Evolutionary conservation across 1,140 invertebrate species (phyloP), one percentile per base, ranked within the genome.

Genomic region (Drosophila orena): DNA sequence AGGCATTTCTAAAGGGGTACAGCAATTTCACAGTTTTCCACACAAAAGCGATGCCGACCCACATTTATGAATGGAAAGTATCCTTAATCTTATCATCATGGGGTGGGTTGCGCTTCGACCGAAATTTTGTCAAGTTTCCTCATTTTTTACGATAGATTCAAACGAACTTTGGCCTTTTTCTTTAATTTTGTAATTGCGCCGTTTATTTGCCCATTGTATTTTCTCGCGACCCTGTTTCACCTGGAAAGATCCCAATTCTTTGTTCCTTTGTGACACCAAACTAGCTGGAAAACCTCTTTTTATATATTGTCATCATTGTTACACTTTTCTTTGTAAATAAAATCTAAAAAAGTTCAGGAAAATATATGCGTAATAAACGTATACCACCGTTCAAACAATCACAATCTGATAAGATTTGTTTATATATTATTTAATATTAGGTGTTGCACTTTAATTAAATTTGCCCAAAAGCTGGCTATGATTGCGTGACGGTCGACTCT

Each of bases 151-250:
- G 20, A 72, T 47, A 72, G 68, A 73, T 72, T 54, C 46, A 49
- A 61, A 55, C 69, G 71, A 74, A 72, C 71, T 74, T 74, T 74
- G 71, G 57, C 71, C 71, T 44, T 72, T 62, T 54, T 54, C 35
- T 72, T 38, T 50, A 66, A 68, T 73, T 72, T 59, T 47, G 42
- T 73, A 73, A 74, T 73, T 74, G 71, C 71, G 71, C 42, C 71
- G 70, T 73, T 72, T 71, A 57, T 58, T 70, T 71, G 54, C 27
- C 55, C 40, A 71, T 72, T 60, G 65, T 59, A 42, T 50, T 71
- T 70, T 46, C 20, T 4, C 46, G 47, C 56, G 64, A 68, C 64
- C 64, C 64, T 37, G 37, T 52, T 52, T 65, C 59, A 68, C 64
- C 59, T 37, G 46, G 30, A 34, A 65, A 20, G 30, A 50, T 27